phyloP scores from a whole-genome alignment of 2,113 vertebrate species.

The Corydoras maculifer region DNA sequence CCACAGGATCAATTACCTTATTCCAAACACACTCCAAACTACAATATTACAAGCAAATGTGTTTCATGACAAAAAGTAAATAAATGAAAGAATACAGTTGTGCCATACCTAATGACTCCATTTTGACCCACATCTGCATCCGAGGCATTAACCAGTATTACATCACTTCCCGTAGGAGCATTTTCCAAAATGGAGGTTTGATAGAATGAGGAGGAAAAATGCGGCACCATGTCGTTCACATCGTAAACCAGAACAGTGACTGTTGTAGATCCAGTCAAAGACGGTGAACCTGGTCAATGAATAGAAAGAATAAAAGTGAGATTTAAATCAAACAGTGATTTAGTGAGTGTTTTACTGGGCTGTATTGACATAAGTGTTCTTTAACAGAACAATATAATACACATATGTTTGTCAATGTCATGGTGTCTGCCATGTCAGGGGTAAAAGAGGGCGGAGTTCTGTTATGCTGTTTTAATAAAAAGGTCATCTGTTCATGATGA shows the following conservation, averaged over 20 bases:
- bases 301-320: constrained; percentile 18
- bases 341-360: neutral
- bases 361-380: no score
- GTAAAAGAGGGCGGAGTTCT: no score
- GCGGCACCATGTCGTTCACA: constrained; percentile 85
- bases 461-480: no score
- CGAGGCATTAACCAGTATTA: constrained; percentile 84
- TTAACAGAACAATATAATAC: no score
- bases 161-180: constrained; percentile 83
- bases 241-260: constrained; percentile 84
- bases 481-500: no score
- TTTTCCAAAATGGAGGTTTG: constrained; percentile 81
- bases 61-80: no score
- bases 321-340: neutral
- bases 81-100: neutral
- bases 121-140: constrained; percentile 84
- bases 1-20: no score
- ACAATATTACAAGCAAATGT: no score
- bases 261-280: constrained; percentile 88
- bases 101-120: constrained; percentile 82
- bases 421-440: no score
- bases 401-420: no score
- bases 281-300: constrained; percentile 70
- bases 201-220: constrained; percentile 75
- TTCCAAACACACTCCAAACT: no score